These are phyloP conservation scores for Ericerus pela DNA, from an alignment of 1,140 invertebrate species.

Conservation along the genomic window DNA sequence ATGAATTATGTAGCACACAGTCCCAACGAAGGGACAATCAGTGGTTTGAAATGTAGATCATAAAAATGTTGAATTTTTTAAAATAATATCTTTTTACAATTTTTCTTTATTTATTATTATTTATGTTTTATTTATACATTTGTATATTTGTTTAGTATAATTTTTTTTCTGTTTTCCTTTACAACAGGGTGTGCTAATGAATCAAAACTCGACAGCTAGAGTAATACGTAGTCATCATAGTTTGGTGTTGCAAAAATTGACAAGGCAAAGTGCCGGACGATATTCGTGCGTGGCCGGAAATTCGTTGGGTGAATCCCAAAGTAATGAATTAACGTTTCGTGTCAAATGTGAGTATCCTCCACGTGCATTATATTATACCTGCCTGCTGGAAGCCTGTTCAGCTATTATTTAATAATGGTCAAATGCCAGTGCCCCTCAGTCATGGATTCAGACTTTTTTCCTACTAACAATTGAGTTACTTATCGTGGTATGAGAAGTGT, in stretches of 20 bases:
- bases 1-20: too few relatives aligned
- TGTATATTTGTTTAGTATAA: slow-evolving; percentile 13
- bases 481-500: too few relatives aligned
- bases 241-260: slow-evolving; percentile 45
- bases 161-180: slow-evolving; percentile 21
- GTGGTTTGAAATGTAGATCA: too few relatives aligned
- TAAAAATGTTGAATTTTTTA: too few relatives aligned
- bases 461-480: too few relatives aligned
- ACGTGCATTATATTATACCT: too few relatives aligned
- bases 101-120: background rate
- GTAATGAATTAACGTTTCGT: slow-evolving; percentile 39
- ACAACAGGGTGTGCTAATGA: slow-evolving; percentile 38
- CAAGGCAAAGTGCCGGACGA: slow-evolving; percentile 38
- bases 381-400: too few relatives aligned
- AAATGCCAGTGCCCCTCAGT: too few relatives aligned
- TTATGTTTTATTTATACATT: slow-evolving; percentile 2
- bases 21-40: too few relatives aligned
- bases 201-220: slow-evolving; percentile 45
- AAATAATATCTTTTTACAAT: too few relatives aligned
- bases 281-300: slow-evolving; percentile 46
- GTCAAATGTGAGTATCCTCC: slow-evolving; percentile 45
- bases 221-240: slow-evolving; percentile 49
- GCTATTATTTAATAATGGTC: too few relatives aligned
- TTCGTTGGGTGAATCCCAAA: slow-evolving; percentile 38
- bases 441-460: too few relatives aligned